Evolutionary conservation across 2,888 invertebrate species (phyloP), one percentile per base, ranked within the genome.

Genomic region (Liopterus haemorrhoidalis): DNA sequence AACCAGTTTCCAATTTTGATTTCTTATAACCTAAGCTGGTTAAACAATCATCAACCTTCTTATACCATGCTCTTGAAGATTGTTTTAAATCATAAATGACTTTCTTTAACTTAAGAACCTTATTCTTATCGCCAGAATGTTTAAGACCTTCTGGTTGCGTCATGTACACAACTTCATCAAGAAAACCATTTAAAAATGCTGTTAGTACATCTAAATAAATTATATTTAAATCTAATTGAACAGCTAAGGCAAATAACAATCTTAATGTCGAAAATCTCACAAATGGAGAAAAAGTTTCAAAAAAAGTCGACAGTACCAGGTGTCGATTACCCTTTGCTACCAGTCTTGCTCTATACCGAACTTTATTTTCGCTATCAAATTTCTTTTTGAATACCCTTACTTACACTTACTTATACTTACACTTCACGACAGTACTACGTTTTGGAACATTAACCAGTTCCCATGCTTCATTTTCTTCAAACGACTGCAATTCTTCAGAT

Each of bases 331-430:
- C 46, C 15, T 42, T 46, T 6, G 49, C 46, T 11, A 49, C 46
- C 14, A 49, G 16, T 19, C 49, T 25, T 6, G 49, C 46, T 21
- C 39, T 15, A 42, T 57, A 57, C 5, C 48, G 33, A 14, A 54
- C 45, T 33, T 54, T 43, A 33, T 44, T 44, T 11, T 56, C 54
- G 41, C 42, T 38, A 44, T 58, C 50, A 20, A 5, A n/a, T 44
- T 61, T 61, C 15, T 15, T 50, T 41, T 58, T 57, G 32, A 53
- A 59, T 6, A 60, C 57, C 59, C 58, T n/a, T n/a, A n/a, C n/a
- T n/a, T n/a, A n/a, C n/a, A n/a, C n/a, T n/a, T n/a, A n/a, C n/a
- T n/a, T n/a, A n/a, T n/a, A 62, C 33, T 59, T 61, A 35, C 56
- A 57, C 27, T 57, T 14, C 35, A 59, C 58, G 20, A 60, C 49